These are phyloP conservation scores for Drosophila cardini DNA, from an alignment of 1,140 invertebrate genomes.

Conservation along the genomic window DNA sequence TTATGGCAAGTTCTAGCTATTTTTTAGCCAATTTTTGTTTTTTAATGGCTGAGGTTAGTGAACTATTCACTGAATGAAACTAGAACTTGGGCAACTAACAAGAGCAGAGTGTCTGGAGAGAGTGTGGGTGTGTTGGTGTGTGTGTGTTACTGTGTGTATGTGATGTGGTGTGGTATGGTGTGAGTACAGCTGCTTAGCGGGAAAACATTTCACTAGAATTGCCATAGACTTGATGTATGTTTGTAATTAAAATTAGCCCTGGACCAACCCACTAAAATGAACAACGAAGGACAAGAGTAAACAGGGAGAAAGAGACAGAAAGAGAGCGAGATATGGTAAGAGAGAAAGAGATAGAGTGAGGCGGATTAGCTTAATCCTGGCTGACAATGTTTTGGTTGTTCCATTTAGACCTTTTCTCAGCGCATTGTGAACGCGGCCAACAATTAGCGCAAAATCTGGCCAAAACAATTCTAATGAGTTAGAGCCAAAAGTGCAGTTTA, in stretches of 20 bases:
- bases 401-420: slow-evolving; percentile 55
- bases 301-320: neutral
- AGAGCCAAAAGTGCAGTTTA: slow-evolving; percentile 17
- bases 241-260: slow-evolving; percentile 69
- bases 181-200: slow-evolving; percentile 2
- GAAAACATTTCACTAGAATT: slow-evolving; percentile 35
- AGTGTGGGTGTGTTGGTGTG: neutral
- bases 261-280: slow-evolving; percentile 60
- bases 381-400: slow-evolving; percentile 40
- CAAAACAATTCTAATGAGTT: slow-evolving; percentile 45
- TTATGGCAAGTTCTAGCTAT: slow-evolving; percentile 2
- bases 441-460: slow-evolving; percentile 49
- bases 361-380: slow-evolving; percentile 69
- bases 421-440: slow-evolving; percentile 33
- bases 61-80: slow-evolving; percentile 21
- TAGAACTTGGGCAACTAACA: neutral
- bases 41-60: slow-evolving; percentile 47
- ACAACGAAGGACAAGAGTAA: neutral
- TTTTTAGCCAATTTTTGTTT: slow-evolving; percentile 14
- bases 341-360: neutral
- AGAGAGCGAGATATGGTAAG: neutral
- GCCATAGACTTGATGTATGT: slow-evolving; percentile 42
- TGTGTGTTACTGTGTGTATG: no score
- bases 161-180: neutral
- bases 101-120: neutral